Percentiles rank a stretch among this genome's conserved stretches.
These are phyloP conservation scores for Metopia argyrocephala DNA, from an alignment of 2,888 invertebrate species.

Conservation along the genomic window DNA sequence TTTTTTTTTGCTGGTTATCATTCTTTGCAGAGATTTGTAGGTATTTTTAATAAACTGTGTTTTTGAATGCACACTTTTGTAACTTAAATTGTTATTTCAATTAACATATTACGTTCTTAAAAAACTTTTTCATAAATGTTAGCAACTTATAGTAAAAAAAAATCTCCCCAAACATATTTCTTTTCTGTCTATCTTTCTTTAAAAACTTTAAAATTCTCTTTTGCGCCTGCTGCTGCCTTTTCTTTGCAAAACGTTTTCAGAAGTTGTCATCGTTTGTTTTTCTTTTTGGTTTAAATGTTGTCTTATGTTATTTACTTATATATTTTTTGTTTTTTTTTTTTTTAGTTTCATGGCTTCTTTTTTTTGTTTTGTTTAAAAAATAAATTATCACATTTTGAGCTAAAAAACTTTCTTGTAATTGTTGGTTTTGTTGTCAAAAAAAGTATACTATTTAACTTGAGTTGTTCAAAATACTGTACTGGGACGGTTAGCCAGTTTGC, in stretches of 20 bases:
- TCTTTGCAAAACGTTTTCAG: background rate
- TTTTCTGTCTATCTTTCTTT: background rate
- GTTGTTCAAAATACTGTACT: conserved; percentile 62
- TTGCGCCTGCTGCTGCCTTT: background rate
- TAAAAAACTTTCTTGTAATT: conserved; percentile 53
- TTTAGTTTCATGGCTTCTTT: conserved; percentile 33
- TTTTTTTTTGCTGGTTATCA: too few species aligned
- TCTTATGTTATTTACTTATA: background rate
- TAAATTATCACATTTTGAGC: conserved; percentile 65
- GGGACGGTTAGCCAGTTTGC: conserved; percentile 64
- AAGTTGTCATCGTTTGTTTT: background rate
- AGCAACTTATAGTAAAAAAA: background rate
- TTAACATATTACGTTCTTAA: background rate
- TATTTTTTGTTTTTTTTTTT: conserved; percentile 2
- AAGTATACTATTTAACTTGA: conserved; percentile 55
- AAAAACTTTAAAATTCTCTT: background rate
- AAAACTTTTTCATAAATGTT: background rate
- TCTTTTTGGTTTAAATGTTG: background rate
- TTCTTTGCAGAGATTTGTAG: too few species aligned
- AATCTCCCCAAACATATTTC: background rate
- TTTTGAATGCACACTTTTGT: too few species aligned
- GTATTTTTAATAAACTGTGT: too few species aligned
- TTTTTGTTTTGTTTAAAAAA: conserved; percentile 45
- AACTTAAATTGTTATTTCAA: background rate
- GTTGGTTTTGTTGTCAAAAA: conserved; percentile 26